Evolutionary conservation across 2,113 vertebrate species (phyloP).

Genomic region (Chloropsis cyanopogon): DNA sequence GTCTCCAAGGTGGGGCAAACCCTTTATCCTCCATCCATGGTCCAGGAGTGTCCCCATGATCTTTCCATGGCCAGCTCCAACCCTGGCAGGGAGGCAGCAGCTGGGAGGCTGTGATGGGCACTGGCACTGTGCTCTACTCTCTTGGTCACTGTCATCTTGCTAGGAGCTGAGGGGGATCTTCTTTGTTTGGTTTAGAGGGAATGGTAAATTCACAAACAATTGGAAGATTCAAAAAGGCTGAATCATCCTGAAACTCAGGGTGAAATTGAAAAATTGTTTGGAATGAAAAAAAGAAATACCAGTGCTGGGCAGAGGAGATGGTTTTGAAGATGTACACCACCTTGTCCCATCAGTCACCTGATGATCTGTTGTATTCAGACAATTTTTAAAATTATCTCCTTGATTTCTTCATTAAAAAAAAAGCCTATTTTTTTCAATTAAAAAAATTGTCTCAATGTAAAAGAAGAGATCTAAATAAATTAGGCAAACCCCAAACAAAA

Average conservation of each 20-base stretch:
- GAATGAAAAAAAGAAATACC: background rate
- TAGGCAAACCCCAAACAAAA: background rate
- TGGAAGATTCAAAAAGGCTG: conserved; percentile 1
- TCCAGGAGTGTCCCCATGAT: background rate
- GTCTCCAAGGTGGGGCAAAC: background rate
- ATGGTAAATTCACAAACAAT: background rate
- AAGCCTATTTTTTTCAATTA: background rate
- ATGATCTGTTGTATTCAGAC: background rate
- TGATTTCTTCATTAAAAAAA: background rate
- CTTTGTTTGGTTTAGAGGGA: background rate
- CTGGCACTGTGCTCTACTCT: background rate
- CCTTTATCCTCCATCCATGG: background rate
- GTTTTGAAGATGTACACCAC: background rate
- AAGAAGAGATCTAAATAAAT: background rate
- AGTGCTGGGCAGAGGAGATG: background rate
- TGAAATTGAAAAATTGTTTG: background rate
- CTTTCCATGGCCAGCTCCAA: background rate
- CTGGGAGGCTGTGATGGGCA: background rate
- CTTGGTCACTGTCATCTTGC: background rate
- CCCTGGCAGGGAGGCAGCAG: background rate
- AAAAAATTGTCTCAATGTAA: background rate
- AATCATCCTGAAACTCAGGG: conserved; percentile 23
- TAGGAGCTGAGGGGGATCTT: background rate
- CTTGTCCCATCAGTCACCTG: background rate
- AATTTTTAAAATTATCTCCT: background rate